Evolutionary conservation across 2,113 vertebrate genomes (phyloP), one percentile per base, ranked within the genome.

Genomic region (Stegastes partitus): DNA sequence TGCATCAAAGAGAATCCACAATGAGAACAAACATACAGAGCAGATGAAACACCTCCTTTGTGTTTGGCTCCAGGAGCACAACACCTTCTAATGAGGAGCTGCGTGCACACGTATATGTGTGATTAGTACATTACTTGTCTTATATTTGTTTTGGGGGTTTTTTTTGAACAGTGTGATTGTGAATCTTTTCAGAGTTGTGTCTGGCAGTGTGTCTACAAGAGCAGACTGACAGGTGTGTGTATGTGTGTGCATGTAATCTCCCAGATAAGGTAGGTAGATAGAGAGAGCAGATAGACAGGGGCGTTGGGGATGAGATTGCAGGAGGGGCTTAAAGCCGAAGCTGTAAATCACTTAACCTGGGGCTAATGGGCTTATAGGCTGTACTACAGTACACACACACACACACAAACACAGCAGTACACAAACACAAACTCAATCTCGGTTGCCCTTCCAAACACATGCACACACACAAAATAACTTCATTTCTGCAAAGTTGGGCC

Each of bases 291-390:
- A 89, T 90, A 89, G 88, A 88, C 85, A 78, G 85, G 85, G 71
- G 63, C 59, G 62, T 83, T 80, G 68, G 82, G 84, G 82, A 92
- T 84, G 87, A 88, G 90, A 90, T 92, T 91, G 85, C 84, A 79
- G 74, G 82, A 82, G 77, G 84, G 76, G 83, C 84, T 93, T 92
- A 90, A 83, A 88, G 79, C 74, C 69, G 84, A 79, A 87, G 89
- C 90, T 93, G 90, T 91, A 93, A 92, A 93, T 91, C 91, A 93
- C 88, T 93, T 91, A 93, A 93, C 92, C 92, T 92, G 88, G 74
- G 91, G 91, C 90, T 91, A 93, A 93, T 93, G 89, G 90, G 88
- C 89, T 93, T 93, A 93, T 76, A 84, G 85, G 86, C 73, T 85
- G 82, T 85, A 84, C 74, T 78, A 84, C 79, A 76, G 70, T 77